Evolutionary conservation across 2,113 vertebrate species (phyloP).

Genomic region (Mionectes macconnelli): DNA sequence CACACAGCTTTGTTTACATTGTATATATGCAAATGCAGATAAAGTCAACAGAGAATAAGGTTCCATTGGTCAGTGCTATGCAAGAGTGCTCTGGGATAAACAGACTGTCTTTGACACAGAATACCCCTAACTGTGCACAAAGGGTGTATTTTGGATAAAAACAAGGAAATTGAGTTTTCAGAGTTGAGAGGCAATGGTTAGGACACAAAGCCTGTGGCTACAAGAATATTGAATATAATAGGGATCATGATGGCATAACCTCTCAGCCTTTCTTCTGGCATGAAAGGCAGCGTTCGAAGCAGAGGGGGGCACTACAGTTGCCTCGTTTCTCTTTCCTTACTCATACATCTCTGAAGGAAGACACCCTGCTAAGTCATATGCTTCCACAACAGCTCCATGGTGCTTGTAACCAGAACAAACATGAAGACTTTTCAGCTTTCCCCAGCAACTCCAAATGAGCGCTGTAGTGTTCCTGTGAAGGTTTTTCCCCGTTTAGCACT

Average conservation of each 20-base stretch:
- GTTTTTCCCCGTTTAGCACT: fast-evolving
- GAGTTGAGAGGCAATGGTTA: neutral
- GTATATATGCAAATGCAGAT: neutral
- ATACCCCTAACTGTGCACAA: neutral
- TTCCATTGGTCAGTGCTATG: neutral
- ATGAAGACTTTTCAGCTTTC: neutral
- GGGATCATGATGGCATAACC: neutral
- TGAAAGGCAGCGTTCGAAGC: neutral
- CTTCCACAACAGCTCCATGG: neutral
- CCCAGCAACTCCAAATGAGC: neutral
- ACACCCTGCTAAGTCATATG: neutral
- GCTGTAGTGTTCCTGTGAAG: neutral
- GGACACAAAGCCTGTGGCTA: neutral
- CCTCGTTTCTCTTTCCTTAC: neutral
- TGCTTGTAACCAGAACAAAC: neutral
- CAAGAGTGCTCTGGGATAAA: neutral
- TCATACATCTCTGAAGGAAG: neutral
- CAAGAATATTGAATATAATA: neutral
- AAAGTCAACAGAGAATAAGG: neutral
- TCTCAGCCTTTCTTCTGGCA: neutral
- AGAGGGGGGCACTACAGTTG: neutral
- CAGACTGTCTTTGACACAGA: neutral
- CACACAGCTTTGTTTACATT: neutral
- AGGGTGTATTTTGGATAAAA: neutral
- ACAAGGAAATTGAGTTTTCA: neutral